Conservation (phyloP, 2,888 invertebrate genomes). For the Isotomurus palustris region DNA sequence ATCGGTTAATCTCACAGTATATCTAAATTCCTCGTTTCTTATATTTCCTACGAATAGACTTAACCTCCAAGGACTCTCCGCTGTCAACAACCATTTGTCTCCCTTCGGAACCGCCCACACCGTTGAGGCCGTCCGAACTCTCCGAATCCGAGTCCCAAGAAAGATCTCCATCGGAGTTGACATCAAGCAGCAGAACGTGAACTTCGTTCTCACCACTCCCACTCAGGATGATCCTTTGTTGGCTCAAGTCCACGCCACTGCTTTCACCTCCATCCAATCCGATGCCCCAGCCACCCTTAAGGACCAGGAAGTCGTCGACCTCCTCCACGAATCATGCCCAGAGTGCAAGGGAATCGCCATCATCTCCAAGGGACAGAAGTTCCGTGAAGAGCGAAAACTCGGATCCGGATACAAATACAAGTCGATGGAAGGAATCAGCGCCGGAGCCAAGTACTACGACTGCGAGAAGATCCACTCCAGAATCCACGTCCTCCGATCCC, state of each 20-base stretch:
- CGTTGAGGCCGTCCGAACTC: constrained; percentile 37
- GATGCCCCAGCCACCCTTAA: constrained; percentile 36
- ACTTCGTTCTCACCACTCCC: constrained; percentile 36
- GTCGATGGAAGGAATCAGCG: constrained; percentile 41
- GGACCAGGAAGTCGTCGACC: constrained; percentile 28
- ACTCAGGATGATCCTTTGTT: constrained; percentile 41
- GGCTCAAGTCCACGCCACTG: constrained; percentile 40
- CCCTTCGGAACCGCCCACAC: constrained; percentile 40
- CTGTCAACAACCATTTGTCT: constrained; percentile 41
- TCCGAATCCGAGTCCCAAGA: constrained; percentile 40
- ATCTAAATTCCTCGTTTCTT: neutral
- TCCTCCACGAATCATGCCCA: constrained; percentile 42
- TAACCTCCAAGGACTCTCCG: constrained; percentile 35
- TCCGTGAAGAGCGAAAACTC: constrained; percentile 39
- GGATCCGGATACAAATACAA: constrained; percentile 43
- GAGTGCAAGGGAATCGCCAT: constrained; percentile 29
- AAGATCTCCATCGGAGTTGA: constrained; percentile 40
- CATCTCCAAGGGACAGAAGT: constrained; percentile 43
- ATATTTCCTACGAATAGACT: constrained; percentile 18
- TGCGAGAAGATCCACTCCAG: constrained; percentile 44
- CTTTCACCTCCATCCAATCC: constrained; percentile 30
- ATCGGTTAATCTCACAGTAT: neutral
- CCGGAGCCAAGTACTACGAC: constrained; percentile 43
- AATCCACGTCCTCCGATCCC: constrained; percentile 34
- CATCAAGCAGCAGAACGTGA: constrained; percentile 37